Conservation (phyloP, 35 echinoderm and acorn worm genomes). For the Lytechinus variegatus region DNA sequence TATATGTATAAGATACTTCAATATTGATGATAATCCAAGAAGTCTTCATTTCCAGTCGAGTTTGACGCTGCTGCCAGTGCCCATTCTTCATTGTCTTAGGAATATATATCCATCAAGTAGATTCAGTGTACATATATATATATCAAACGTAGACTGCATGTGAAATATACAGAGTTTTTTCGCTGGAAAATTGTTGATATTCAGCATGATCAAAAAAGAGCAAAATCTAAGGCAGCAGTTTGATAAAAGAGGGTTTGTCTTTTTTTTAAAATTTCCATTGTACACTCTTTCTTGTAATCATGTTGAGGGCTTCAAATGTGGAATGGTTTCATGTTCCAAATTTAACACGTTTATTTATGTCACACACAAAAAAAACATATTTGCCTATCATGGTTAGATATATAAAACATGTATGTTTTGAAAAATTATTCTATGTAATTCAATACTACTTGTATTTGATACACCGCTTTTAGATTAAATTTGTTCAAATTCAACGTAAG, state of each 20-base stretch:
- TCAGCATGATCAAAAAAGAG: not conserved
- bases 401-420: not conserved
- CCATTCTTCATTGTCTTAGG: not conserved
- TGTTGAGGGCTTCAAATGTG: not conserved
- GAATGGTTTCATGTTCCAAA: not conserved
- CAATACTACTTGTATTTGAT: constrained; percentile 9
- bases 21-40: not conserved
- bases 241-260: not conserved
- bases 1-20: not conserved
- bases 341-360: not conserved
- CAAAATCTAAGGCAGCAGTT: not conserved
- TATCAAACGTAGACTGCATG: not conserved
- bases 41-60: not conserved
- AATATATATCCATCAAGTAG: not conserved
- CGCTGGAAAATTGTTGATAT: not conserved
- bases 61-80: not conserved
- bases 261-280: not conserved
- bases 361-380: not conserved
- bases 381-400: not conserved
- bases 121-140: not conserved
- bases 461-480: not conserved
- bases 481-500: not conserved
- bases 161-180: not conserved
- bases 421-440: not conserved
- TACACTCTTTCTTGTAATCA: not conserved